These are phyloP conservation scores for Tiaroga cobitis DNA, from an alignment of 2,797 vertebrate genomes.

Conservation along the genomic window DNA sequence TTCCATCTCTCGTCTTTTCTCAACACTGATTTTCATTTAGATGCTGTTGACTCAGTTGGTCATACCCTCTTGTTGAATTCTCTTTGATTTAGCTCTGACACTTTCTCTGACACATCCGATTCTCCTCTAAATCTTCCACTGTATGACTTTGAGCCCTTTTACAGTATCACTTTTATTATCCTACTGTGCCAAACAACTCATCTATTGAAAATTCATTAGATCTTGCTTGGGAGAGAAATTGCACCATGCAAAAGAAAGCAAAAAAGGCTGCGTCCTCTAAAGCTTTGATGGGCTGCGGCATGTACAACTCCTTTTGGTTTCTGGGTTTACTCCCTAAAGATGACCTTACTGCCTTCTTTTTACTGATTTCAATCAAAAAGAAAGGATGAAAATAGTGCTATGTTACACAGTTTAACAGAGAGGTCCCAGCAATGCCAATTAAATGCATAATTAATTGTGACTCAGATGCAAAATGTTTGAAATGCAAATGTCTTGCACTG, in stretches of 20 bases:
- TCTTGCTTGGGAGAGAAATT: constrained; percentile 34
- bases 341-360: constrained; percentile 6
- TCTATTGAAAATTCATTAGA: constrained; percentile 50
- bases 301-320: constrained; percentile 13
- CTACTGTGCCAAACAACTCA: constrained; percentile 37
- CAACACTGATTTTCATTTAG: constrained; percentile 48
- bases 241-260: constrained; percentile 44
- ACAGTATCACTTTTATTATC: constrained; percentile 49
- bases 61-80: constrained; percentile 36
- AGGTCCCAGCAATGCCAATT: constrained; percentile 5
- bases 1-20: constrained; percentile 31
- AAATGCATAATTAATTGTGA: constrained; percentile 49
- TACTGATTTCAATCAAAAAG: background rate
- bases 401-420: background rate
- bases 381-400: background rate
- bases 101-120: constrained; percentile 16
- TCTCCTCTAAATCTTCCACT: constrained; percentile 30
- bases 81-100: constrained; percentile 46
- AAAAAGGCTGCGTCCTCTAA: constrained; percentile 18
- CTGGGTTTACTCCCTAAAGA: constrained; percentile 23
- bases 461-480: constrained; percentile 42
- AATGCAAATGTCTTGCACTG: constrained; percentile 38
- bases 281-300: constrained; percentile 34
- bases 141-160: constrained; percentile 43
- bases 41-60: constrained; percentile 27